phyloP scores from a whole-genome alignment of 2,888 invertebrate genomes.

The Tetragnatha montana region DNA sequence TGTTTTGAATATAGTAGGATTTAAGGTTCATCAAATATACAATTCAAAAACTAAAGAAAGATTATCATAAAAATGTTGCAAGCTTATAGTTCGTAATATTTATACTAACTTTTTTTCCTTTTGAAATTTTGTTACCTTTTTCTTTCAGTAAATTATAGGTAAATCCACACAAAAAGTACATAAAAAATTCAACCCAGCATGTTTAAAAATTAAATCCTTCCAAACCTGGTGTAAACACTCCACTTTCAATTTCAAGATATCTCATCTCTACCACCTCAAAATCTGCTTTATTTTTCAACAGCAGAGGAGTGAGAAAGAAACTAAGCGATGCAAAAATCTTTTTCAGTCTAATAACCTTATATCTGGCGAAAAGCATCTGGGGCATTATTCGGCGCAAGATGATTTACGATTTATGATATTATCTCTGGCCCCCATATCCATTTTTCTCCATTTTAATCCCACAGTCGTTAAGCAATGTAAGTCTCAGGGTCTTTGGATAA shows the following conservation, averaged over 20 bases:
- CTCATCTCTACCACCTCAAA: neutral
- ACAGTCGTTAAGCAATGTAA: conserved; percentile 7
- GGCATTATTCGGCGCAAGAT: neutral
- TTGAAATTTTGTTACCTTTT: no score
- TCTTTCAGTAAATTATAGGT: no score
- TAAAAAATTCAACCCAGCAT: no score
- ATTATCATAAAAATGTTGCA: no score
- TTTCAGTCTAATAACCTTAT: neutral
- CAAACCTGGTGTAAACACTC: no score
- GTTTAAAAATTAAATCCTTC: no score
- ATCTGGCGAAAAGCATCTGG: neutral
- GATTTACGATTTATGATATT: conserved; percentile 33
- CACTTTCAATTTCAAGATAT: neutral
- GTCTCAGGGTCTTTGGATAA: conserved; percentile 8
- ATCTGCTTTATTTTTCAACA: neutral
- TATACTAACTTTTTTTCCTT: no score
- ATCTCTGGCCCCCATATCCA: conserved; percentile 34
- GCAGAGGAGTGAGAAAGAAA: neutral
- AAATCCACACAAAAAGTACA: no score
- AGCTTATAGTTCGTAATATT: no score
- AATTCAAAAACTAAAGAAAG: no score
- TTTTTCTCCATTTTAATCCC: conserved; percentile 47
- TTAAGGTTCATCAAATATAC: no score
- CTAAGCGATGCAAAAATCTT: neutral
- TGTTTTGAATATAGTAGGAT: no score